These are phyloP conservation scores for Chaetops frenatus DNA, from an alignment of 2,113 vertebrate species.

Conservation along the genomic window DNA sequence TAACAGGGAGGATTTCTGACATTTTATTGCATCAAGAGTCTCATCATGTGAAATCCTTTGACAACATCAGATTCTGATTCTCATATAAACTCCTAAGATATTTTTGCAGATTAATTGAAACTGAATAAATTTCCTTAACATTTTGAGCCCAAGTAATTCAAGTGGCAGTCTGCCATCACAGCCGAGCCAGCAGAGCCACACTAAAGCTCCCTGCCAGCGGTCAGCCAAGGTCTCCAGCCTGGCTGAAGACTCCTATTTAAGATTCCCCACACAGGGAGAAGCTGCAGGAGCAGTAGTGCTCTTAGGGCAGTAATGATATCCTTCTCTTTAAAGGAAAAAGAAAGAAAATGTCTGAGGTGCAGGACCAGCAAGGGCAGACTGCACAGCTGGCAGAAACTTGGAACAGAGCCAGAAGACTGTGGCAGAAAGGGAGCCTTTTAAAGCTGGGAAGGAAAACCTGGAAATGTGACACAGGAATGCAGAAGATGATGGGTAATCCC, in stretches of 20 bases:
- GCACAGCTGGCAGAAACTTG: not conserved
- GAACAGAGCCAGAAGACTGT: not conserved
- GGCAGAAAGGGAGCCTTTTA: not conserved
- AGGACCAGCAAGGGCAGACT: not conserved
- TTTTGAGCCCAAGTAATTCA: conserved; percentile 2
- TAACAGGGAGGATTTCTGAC: not conserved
- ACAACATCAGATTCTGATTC: not conserved
- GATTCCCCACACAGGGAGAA: not conserved
- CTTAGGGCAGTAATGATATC: not conserved
- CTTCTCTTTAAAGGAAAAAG: not conserved
- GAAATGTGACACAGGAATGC: not conserved
- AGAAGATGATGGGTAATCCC: not conserved
- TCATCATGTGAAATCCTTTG: not conserved
- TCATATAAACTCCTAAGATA: not conserved
- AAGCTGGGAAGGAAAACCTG: not conserved
- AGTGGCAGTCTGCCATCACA: not conserved
- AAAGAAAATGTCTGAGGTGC: not conserved
- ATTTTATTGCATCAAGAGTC: not conserved
- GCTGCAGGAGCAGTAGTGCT: not conserved
- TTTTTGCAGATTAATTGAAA: conserved; percentile 10
- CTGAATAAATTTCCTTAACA: not conserved
- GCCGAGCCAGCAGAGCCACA: not conserved
- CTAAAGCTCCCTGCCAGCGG: not conserved
- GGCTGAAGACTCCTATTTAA: not conserved
- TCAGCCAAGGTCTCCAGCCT: not conserved